Conservation (phyloP, 2,113 vertebrate genomes). For the Apodemus sylvaticus region DNA sequence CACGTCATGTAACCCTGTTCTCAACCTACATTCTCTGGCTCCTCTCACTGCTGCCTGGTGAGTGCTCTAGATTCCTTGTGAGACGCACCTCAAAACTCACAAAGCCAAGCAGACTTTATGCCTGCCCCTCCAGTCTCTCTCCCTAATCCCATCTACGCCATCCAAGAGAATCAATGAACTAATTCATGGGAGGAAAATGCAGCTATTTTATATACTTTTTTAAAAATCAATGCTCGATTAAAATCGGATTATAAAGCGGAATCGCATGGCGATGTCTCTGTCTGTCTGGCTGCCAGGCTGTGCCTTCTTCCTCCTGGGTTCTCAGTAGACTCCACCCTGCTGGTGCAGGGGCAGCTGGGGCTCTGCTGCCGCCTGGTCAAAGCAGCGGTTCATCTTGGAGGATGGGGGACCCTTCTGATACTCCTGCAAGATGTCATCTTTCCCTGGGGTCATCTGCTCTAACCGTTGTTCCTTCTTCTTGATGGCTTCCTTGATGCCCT, state of each 20-base stretch:
- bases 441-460: slow-evolving; percentile 80
- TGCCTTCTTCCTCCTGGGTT: not conserved
- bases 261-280: not conserved
- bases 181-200: slow-evolving; percentile 41
- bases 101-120: not conserved
- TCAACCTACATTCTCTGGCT: not conserved
- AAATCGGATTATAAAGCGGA: slow-evolving; percentile 46
- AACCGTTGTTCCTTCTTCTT: slow-evolving; percentile 82
- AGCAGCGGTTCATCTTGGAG: slow-evolving; percentile 84
- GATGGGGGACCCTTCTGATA: slow-evolving; percentile 79
- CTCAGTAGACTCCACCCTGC: not conserved
- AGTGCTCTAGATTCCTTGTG: not conserved
- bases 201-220: slow-evolving; percentile 66
- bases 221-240: slow-evolving; percentile 47
- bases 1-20: not conserved
- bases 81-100: not conserved
- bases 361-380: slow-evolving; percentile 82
- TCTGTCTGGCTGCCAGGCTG: not conserved
- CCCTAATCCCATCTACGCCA: not conserved
- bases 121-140: not conserved
- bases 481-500: slow-evolving; percentile 78
- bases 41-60: not conserved
- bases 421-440: slow-evolving; percentile 81
- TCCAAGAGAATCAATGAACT: slow-evolving; percentile 5
- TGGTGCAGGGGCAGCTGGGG: slow-evolving; percentile 78